Evolutionary conservation across 1,140 invertebrate genomes (phyloP), one percentile per base, ranked within the genome.

Genomic region (Euura saliciscinereae): DNA sequence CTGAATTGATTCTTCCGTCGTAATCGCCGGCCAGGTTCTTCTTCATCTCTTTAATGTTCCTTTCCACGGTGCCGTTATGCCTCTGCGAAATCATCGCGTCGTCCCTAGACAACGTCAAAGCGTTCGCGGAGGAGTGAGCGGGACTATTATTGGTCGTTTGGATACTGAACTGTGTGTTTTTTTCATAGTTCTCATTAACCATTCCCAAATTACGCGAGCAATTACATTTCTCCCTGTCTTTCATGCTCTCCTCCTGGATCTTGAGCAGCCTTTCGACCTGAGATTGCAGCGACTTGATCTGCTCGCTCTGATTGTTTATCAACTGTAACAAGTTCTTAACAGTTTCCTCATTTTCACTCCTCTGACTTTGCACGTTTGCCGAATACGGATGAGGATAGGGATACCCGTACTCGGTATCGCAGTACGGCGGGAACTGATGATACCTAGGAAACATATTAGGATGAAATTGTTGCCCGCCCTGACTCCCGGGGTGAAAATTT

Each of bases 231-330:
- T 75, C 72, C 43, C 46, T 79, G 8, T 82, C 79, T 10, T 74
- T 80, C 2, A 82, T 70, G 71, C 0, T 82, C 10, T 85, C 78
- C 70, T 86, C 83, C 28, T 85, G 83, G 45, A 84, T 76, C 71
- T 80, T 82, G 7, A 86, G 65, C 10, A 87, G 69, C 69, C 81
- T 77, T 71, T 87, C 82, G 0, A 87, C 70, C 45, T 87, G 85
- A 7, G 71, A 74, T 45, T 87, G 85, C 28, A 87, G 71, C 70
- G 69, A 78, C 72, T 83, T 84, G 4, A 87, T 85, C 70, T 87
- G 85, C 44, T 86, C 83, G 44, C 76, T 85, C 68, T 84, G 83
- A 73, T 76, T 85, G 65, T 82, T 82, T 51, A 87, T 79, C 44
- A 87, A 70, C 44, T 82, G 77, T 43, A 85, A 72, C 65, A 85